Percentiles rank a stretch among this genome's conserved stretches.
Conservation (phyloP, 1,140 invertebrate genomes). For the Whitmania pigra region DNA sequence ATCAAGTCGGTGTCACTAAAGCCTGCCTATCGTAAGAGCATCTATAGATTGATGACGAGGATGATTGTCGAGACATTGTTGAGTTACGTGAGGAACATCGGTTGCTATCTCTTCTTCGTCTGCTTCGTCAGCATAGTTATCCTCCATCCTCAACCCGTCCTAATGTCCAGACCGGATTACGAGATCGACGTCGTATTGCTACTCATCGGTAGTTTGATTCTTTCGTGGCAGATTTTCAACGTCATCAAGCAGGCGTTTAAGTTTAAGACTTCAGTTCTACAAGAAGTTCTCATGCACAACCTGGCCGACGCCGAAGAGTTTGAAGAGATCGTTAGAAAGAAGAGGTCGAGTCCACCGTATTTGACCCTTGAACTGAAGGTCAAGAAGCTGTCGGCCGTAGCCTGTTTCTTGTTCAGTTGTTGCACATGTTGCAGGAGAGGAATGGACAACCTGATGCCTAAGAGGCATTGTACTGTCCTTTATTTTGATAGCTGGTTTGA, state of each 20-base stretch:
- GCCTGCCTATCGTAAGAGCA: background rate
- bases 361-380: slow-evolving; percentile 6
- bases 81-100: slow-evolving; percentile 1
- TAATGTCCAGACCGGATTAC: background rate
- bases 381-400: background rate
- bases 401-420: background rate
- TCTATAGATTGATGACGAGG: background rate
- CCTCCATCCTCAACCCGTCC: background rate
- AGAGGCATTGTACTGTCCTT: background rate
- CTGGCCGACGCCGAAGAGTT: background rate
- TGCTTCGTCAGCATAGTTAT: background rate
- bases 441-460: background rate
- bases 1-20: background rate
- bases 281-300: background rate
- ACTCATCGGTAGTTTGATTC: background rate
- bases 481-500: background rate
- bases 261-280: background rate
- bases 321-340: background rate
- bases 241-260: background rate
- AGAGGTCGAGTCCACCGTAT: background rate
- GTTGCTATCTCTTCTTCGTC: background rate
- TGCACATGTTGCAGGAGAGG: background rate
- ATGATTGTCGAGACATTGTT: background rate
- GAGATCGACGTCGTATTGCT: background rate
- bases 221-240: slow-evolving; percentile 1